phyloP scores from a whole-genome alignment of 2,888 invertebrate genomes.

The Noctua comes region DNA sequence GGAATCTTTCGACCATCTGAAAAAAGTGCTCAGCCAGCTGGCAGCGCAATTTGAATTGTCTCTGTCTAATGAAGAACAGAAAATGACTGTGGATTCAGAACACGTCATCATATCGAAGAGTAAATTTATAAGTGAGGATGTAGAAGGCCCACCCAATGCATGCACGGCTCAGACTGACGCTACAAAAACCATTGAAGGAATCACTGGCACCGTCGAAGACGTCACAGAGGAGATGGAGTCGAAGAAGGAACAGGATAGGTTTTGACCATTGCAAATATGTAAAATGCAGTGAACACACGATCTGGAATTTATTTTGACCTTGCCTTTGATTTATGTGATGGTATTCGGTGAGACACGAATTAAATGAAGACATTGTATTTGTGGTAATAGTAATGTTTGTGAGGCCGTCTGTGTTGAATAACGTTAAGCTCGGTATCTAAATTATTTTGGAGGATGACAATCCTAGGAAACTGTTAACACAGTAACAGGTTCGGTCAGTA shows the following conservation, averaged over 20 bases:
- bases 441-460: conserved; percentile 5
- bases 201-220: conserved; percentile 25
- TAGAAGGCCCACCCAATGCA: conserved; percentile 36
- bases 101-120: conserved; percentile 67
- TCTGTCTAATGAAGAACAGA: conserved; percentile 75
- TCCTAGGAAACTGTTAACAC: neutral
- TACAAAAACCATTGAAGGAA: conserved; percentile 31
- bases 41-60: conserved; percentile 84
- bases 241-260: conserved; percentile 63
- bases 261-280: conserved; percentile 65
- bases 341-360: conserved; percentile 20
- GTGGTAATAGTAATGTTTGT: conserved; percentile 23
- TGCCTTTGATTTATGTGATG: conserved; percentile 20
- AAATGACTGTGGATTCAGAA: conserved; percentile 61
- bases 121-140: conserved; percentile 67
- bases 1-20: conserved; percentile 83
- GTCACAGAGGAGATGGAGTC: conserved; percentile 44
- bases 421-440: neutral
- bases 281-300: conserved; percentile 56
- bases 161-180: conserved; percentile 49
- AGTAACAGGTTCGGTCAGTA: neutral
- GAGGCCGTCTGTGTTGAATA: neutral
- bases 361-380: conserved; percentile 3
- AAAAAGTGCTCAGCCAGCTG: conserved; percentile 84
- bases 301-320: conserved; percentile 42